A percentile compares a stretch with the other conserved stretches of the same genome.
phyloP scores from a whole-genome alignment of 2,113 vertebrate species.

The Megalops atlanticus region DNA sequence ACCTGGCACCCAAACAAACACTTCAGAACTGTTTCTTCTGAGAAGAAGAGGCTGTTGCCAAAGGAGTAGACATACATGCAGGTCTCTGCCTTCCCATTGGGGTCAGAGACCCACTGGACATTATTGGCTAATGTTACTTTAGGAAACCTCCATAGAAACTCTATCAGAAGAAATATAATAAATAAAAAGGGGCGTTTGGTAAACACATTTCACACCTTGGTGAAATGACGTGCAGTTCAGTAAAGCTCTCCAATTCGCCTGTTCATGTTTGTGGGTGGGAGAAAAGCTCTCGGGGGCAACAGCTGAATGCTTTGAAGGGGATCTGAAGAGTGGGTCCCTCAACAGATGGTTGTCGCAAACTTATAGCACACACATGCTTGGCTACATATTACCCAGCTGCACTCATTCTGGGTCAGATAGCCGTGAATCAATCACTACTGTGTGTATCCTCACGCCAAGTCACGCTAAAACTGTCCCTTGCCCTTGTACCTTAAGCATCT shows the following conservation, averaged over 20 bases:
- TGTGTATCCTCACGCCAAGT: no score
- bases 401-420: not conserved
- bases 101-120: not conserved
- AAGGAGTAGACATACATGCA: slow-evolving; percentile 5
- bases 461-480: no score
- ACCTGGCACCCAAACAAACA: slow-evolving; percentile 25
- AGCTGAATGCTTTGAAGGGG: not conserved
- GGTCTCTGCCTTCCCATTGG: not conserved
- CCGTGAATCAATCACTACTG: not conserved
- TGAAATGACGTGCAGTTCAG: not conserved
- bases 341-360: not conserved
- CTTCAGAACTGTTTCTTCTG: slow-evolving; percentile 4
- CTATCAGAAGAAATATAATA: not conserved
- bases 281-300: not conserved
- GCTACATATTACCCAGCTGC: not conserved
- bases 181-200: slow-evolving; percentile 3
- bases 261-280: not conserved
- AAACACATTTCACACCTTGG: not conserved
- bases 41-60: not conserved
- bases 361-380: not conserved
- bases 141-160: not conserved
- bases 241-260: not conserved
- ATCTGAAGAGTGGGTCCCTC: no score
- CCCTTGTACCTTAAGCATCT: no score
- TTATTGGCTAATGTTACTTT: not conserved